phyloP scores from a whole-genome alignment of 1,140 invertebrate species.

The Brachionus manjavacas region DNA sequence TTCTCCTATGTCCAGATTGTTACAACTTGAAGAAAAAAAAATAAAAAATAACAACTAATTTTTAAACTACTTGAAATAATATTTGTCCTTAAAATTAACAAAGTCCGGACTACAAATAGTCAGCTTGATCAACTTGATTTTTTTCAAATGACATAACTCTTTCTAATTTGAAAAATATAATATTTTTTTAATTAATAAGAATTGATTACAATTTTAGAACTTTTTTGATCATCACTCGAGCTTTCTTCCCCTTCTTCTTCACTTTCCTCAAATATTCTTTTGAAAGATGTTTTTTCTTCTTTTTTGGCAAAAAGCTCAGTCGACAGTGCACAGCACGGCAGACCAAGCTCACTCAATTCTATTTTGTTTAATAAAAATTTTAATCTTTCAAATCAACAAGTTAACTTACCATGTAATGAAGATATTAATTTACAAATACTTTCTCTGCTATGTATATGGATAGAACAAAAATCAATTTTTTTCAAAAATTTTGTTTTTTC shows the following conservation, averaged over 20 bases:
- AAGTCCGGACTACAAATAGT: neutral
- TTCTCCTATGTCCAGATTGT: neutral
- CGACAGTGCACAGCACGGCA: neutral
- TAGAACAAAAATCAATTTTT: conserved; percentile 4
- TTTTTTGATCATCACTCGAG: neutral
- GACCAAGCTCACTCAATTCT: conserved; percentile 6
- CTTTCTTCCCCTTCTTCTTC: neutral
- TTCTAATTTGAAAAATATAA: neutral
- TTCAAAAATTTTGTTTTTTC: neutral
- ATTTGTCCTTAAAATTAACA: conserved; percentile 30
- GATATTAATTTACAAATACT: neutral
- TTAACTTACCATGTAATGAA: neutral
- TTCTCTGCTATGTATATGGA: neutral
- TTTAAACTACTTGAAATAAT: conserved; percentile 8
- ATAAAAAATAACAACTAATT: neutral
- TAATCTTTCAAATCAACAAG: neutral
- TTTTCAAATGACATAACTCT: neutral
- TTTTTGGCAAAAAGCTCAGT: neutral
- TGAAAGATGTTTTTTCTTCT: neutral
- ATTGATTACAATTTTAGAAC: neutral
- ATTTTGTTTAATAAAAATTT: neutral
- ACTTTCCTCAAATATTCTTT: conserved; percentile 18
- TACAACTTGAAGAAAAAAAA: neutral
- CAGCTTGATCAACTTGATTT: neutral
- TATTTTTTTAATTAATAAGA: neutral